Percentiles rank a stretch among this genome's conserved stretches.
Conservation (phyloP, 2,113 vertebrate genomes). For the Hylia prasina region DNA sequence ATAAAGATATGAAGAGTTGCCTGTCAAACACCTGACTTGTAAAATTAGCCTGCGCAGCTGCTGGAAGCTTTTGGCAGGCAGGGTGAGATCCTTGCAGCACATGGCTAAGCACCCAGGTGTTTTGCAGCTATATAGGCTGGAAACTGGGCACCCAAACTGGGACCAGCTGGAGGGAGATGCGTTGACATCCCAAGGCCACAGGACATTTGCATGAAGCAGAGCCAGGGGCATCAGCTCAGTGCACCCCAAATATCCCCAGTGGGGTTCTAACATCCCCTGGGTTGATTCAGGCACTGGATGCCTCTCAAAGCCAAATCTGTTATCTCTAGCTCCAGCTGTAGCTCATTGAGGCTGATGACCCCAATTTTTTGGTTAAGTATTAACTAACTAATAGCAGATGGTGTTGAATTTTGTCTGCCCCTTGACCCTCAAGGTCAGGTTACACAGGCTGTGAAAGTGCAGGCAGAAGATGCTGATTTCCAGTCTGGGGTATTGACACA, state of each 20-base stretch:
- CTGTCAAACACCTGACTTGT: slow-evolving; percentile 22
- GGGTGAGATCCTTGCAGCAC: neutral
- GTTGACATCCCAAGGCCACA: neutral
- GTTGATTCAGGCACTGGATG: neutral
- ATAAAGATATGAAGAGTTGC: slow-evolving; percentile 31
- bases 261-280: neutral
- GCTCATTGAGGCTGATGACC: neutral
- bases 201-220: neutral
- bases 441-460: neutral
- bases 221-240: neutral
- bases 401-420: neutral
- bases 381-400: neutral
- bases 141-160: neutral
- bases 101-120: neutral
- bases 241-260: neutral
- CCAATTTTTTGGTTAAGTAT: neutral
- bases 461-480: neutral
- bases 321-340: neutral
- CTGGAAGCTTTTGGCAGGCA: neutral
- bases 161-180: neutral
- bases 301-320: accelerated
- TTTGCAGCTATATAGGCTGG: neutral
- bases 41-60: neutral
- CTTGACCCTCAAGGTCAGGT: neutral
- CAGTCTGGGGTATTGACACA: neutral